Base-by-base conservation (phyloP, 2,113 vertebrate species). In the Ctenodactylus gundi region DNA sequence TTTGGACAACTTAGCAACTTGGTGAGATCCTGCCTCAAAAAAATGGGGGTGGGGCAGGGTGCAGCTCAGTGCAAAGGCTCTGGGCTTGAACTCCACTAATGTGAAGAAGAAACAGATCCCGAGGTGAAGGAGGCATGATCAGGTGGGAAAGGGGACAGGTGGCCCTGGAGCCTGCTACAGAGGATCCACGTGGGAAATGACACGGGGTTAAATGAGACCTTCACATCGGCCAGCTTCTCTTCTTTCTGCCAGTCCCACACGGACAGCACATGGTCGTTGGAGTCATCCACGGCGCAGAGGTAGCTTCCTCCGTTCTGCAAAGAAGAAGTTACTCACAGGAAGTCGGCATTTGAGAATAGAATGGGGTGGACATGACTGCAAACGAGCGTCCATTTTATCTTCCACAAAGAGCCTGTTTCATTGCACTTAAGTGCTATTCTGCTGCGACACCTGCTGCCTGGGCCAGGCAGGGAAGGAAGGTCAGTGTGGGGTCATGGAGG, bases 181-280 rank as follows among this genome's bases (percentile, higher is more conserved):
- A 27, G n/a, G n/a, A 9, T 29, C 36, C 12, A 4, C 6, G 0
- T 0, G 11, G 41, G 46, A 46, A 36, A 1, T 0, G 1, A 7
- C 20, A 34, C 0, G 2, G 53, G 64, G 7, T 1, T 1, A 55
- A 49, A 84, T 13, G 75, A 98, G 97, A 99, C 99, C 99, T 99
- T 99, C 93, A 99, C 99, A 23, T 99, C 99, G 1, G 99, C 99
- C 95, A 99, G 97, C 72, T 98, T 98, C 91, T 99, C 99, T 91
- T 99, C 99, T 88, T 98, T 99, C 98, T 99, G 99, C 99, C 99
- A 99, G 97, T 99, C 99, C 99, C 99, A 99, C 85, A 99, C 99
- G 0, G 99, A 99, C 20, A 99, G 99, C 36, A 99, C 98, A 0
- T 99, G 99, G 95, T 99, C 99, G 0, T 99, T 99, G 94, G 99